Evolutionary conservation across 2,888 invertebrate species (phyloP).

Genomic region (Cetonia aurata): DNA sequence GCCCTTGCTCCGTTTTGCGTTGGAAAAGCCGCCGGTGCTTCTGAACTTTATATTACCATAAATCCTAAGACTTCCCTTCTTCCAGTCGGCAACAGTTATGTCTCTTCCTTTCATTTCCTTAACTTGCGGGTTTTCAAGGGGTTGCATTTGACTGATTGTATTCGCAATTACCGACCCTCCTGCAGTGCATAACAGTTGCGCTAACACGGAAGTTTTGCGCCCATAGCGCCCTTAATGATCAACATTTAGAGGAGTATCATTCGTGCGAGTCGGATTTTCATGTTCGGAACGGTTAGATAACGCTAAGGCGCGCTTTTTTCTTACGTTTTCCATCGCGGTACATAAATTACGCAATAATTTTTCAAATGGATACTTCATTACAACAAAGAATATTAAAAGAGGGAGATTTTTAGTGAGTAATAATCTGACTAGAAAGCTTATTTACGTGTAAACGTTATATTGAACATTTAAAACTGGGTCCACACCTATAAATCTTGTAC

Average conservation of each 20-base stretch:
- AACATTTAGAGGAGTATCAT: slow-evolving; percentile 18
- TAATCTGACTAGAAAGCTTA: background rate
- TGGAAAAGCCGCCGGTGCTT: slow-evolving; percentile 23
- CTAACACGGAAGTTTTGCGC: slow-evolving; percentile 43
- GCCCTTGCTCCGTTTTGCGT: slow-evolving; percentile 1
- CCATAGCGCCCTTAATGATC: slow-evolving; percentile 21
- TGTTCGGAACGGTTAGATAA: slow-evolving; percentile 16
- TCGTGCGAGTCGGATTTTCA: slow-evolving; percentile 26
- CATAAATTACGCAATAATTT: slow-evolving; percentile 29
- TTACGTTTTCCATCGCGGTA: slow-evolving; percentile 19
- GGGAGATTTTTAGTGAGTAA: background rate
- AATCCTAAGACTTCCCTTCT: slow-evolving; percentile 49
- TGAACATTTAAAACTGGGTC: too few species aligned
- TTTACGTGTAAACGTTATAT: too few species aligned
- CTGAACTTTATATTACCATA: slow-evolving; percentile 42
- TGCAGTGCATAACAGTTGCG: slow-evolving; percentile 21
- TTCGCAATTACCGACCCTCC: slow-evolving; percentile 45
- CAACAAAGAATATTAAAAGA: background rate
- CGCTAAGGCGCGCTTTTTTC: slow-evolving; percentile 9
- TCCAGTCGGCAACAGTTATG: slow-evolving; percentile 47
- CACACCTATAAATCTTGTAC: too few species aligned
- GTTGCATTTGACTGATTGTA: slow-evolving; percentile 49
- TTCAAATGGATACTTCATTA: slow-evolving; percentile 14
- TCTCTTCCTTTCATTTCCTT: slow-evolving; percentile 48
- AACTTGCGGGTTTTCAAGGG: slow-evolving; percentile 49